Percentiles rank a stretch among this genome's conserved stretches.
phyloP scores from a whole-genome alignment of 2,888 invertebrate genomes.

The Dasysyrphus tricinctus region DNA sequence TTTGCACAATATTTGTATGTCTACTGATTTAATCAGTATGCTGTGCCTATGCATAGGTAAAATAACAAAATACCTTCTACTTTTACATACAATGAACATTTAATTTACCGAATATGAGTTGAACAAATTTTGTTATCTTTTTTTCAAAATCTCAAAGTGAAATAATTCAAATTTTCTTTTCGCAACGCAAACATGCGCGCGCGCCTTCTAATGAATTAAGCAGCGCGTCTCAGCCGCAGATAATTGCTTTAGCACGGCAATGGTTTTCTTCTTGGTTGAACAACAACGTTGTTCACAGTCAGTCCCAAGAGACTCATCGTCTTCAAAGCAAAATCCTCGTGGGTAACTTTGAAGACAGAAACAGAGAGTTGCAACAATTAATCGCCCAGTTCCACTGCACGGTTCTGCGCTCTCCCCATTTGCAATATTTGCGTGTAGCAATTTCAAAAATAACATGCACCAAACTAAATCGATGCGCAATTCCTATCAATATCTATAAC shows the following conservation, averaged over 20 bases:
- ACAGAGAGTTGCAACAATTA: conserved; percentile 41
- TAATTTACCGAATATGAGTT: conserved; percentile 59
- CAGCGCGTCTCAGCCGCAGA: conserved; percentile 28
- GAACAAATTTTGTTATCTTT: conserved; percentile 19
- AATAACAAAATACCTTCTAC: conserved; percentile 12
- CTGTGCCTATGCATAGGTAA: neutral
- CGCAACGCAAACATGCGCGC: conserved; percentile 67
- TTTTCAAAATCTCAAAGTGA: conserved; percentile 45
- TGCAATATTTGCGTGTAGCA: conserved; percentile 52
- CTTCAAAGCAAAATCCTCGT: conserved; percentile 38
- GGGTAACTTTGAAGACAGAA: conserved; percentile 25
- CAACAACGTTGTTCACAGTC: neutral
- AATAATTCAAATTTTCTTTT: conserved; percentile 73
- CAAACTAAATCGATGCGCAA: conserved; percentile 74
- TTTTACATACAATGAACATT: conserved; percentile 54
- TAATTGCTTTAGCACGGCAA: conserved; percentile 43
- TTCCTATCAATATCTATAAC: conserved; percentile 29
- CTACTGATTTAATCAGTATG: conserved; percentile 24
- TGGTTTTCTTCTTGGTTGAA: conserved; percentile 49
- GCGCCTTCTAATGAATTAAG: conserved; percentile 63
- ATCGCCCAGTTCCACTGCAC: conserved; percentile 55
- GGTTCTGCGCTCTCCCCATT: conserved; percentile 60
- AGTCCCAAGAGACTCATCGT: neutral
- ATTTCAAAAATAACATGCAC: conserved; percentile 73
- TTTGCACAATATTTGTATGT: conserved; percentile 38